Conservation (phyloP, 2,113 vertebrate species). For the Megalops atlanticus region DNA sequence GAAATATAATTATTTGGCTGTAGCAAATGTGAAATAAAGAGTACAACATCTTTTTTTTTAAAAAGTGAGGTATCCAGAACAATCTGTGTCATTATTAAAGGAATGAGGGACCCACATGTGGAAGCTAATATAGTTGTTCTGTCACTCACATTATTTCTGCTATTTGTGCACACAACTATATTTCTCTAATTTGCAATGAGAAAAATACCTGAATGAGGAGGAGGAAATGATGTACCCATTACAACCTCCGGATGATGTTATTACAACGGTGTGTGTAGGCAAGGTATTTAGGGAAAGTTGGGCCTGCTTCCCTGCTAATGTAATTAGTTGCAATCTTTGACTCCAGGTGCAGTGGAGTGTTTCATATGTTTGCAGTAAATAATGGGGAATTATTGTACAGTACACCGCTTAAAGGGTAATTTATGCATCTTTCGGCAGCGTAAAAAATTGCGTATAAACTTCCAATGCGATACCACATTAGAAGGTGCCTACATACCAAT, state of each 20-base stretch:
- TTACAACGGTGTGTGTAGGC: conserved; percentile 28
- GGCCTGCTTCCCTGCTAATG: conserved; percentile 45
- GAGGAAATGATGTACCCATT: not conserved
- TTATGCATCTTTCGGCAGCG: conserved; percentile 69
- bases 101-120: not conserved
- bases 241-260: conserved; percentile 28
- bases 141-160: not conserved
- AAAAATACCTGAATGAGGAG: conserved; percentile 6
- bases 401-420: conserved; percentile 68
- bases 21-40: not conserved
- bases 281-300: conserved; percentile 17
- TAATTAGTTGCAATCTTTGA: conserved; percentile 59
- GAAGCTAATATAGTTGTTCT: not conserved
- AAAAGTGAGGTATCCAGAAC: conserved; percentile 7
- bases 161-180: not conserved
- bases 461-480: conserved; percentile 67
- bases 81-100: not conserved
- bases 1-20: conserved; percentile 18
- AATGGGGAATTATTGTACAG: conserved; percentile 69
- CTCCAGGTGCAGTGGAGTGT: conserved; percentile 46
- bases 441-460: conserved; percentile 70
- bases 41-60: conserved; percentile 18
- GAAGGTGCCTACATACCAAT: conserved; percentile 72
- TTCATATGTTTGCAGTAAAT: conserved; percentile 58
- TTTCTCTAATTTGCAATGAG: not conserved